Evolutionary conservation across 2,888 invertebrate genomes (phyloP).

Genomic region (Salpingus planirostris): DNA sequence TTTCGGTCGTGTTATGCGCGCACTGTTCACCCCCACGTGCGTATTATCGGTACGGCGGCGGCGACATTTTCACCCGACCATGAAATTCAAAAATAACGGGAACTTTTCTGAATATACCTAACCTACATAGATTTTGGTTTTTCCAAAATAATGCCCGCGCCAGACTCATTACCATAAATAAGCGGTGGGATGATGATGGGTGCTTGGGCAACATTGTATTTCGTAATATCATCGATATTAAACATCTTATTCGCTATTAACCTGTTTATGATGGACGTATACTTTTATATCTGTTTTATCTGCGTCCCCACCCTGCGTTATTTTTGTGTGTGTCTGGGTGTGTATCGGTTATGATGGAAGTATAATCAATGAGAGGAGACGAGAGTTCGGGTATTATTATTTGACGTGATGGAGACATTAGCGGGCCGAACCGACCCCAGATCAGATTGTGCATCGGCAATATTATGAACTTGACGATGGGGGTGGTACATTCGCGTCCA

Average conservation of each 20-base stretch:
- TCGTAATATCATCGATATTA: slow-evolving; percentile 21
- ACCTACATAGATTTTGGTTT: too few species aligned
- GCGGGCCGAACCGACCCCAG: slow-evolving; percentile 16
- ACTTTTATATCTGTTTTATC: slow-evolving; percentile 24
- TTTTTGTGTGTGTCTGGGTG: slow-evolving; percentile 13
- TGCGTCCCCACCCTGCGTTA: slow-evolving; percentile 14
- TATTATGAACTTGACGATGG: slow-evolving; percentile 9
- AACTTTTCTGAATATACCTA: too few species aligned
- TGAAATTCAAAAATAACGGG: too few species aligned
- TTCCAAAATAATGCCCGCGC: too few species aligned
- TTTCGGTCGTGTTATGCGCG: slow-evolving; percentile 25
- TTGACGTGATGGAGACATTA: slow-evolving; percentile 20
- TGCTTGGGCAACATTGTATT: slow-evolving; percentile 20
- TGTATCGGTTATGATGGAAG: slow-evolving; percentile 17
- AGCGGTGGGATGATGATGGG: too few species aligned
- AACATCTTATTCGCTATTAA: slow-evolving; percentile 24
- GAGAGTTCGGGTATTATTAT: slow-evolving; percentile 13
- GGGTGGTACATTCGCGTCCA: too few species aligned
- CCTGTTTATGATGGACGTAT: slow-evolving; percentile 22
- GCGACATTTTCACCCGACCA: too few species aligned
- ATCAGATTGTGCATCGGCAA: slow-evolving; percentile 18
- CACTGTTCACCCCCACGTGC: too few species aligned
- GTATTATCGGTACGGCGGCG: too few species aligned
- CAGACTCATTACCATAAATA: too few species aligned
- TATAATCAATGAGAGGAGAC: slow-evolving; percentile 22